Base-by-base conservation (phyloP, 2,113 vertebrate species). In the Osmerus eperlanus region DNA sequence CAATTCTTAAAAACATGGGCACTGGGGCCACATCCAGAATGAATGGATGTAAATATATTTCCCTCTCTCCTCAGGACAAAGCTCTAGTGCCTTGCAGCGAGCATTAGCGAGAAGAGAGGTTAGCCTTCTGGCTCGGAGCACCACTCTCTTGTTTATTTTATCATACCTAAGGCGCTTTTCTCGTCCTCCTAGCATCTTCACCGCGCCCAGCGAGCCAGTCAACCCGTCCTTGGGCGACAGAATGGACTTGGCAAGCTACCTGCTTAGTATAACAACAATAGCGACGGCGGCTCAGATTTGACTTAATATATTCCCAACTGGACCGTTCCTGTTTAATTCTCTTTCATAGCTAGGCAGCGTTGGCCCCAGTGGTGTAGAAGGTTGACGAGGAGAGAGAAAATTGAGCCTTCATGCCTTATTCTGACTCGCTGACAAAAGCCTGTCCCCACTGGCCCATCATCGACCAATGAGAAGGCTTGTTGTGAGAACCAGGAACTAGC, bases 251-350 rank as follows among this genome's bases (percentile, higher is more conserved):
- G 89, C 92, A 85, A 83, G 88, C 93, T 92, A 89, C 84, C 78
- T 92, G 92, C 93, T 94, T 94, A 94, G 93, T 93, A 92, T 93
- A 93, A 90, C 92, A 94, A 94, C 92, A 86, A 73, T 76, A 82
- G 83, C 81, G 19, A 67, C 60, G 75, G 81, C 90, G 92, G 91
- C 91, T 94, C 92, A 92, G 91, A 93, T 94, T 95, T 93, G 91
- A 90, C 91, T 94, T 97, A 95, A 96, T 96, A 92, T 94, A 96
- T 96, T 92, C 96, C 95, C 94, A 93, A 92, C 91, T 95, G 94
- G 91, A 92, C 85, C 80, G 54, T 87, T 83, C 84, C 88, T 94
- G 82, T 90, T 94, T 95, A 93, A 95, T 95, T 96, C 93, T 89
- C 90, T 93, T 89, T 89, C 82, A 84, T 79, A 83, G 85, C 78